phyloP scores from a whole-genome alignment of 2,797 vertebrate species.

The Sciaenops ocellatus region DNA sequence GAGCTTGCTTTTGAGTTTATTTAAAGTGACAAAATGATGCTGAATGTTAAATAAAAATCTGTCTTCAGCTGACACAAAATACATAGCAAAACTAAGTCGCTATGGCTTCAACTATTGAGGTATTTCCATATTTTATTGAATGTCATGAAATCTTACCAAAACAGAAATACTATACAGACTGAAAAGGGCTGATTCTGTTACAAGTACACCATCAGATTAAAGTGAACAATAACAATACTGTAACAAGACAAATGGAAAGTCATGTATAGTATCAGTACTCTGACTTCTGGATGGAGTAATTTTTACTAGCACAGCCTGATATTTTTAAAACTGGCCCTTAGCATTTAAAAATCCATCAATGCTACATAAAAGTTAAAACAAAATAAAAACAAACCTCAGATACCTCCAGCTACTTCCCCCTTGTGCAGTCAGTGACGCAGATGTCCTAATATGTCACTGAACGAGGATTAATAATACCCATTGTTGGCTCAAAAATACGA shows the following conservation, averaged over 20 bases:
- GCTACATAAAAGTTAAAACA: background rate
- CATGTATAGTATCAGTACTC: background rate
- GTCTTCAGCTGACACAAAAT: background rate
- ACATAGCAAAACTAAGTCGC: background rate
- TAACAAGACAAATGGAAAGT: background rate
- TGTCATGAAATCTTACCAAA: background rate
- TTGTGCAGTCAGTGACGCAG: conserved; percentile 44
- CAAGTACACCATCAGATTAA: background rate
- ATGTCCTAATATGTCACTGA: conserved; percentile 15
- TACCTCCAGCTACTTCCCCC: background rate
- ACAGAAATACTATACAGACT: background rate
- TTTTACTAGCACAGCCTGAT: background rate
- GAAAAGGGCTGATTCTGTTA: background rate
- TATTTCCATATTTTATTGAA: background rate
- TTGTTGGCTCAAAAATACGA: conserved; percentile 38
- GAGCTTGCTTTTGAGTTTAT: background rate
- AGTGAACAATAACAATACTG: background rate
- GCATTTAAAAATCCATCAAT: background rate
- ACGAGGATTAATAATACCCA: conserved; percentile 32
- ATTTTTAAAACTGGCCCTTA: background rate
- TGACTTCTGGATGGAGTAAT: background rate
- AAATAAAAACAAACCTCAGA: conserved; percentile 4
- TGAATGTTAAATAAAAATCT: background rate
- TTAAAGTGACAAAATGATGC: background rate
- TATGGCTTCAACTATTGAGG: too few species aligned